Evolutionary conservation across 2,797 vertebrate species (phyloP), one percentile per base, ranked within the genome.

Genomic region (Lithobates pipiens): DNA sequence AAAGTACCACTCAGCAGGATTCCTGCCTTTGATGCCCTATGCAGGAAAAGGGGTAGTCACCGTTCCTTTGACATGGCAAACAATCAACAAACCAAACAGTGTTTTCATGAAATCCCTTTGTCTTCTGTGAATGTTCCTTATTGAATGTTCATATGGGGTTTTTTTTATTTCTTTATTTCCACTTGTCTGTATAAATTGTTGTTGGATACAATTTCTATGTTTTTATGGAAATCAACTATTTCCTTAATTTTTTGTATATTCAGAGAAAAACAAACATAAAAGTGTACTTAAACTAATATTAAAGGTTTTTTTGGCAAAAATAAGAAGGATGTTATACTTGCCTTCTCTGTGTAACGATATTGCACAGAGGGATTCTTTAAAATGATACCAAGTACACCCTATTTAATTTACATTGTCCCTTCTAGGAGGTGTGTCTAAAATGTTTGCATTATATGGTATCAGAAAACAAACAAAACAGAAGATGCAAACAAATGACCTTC

Each of bases 91-190:
- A 50, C 25, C 75, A 39, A 39, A 39, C 39, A 90, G 91, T 63
- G 9, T 39, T 39, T 39, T 39, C 36, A 39, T 46, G 89, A 90
- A 89, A 89, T 93, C 91, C 89, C 89, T 89, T 92, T 93, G 92
- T 90, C 91, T 93, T 94, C 95, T 93, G 93, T 95, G 94, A 96
- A 95, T 96, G 93, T 95, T 32, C 96, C 96, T 96, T 96, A 96
- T 96, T 96, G 95, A 95, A 96, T 95, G 95, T 94, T 92, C 54
- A 90, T 95, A 91, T 93, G 92, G 34, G 34, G 95, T 95, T 94
- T 92, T 94, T 93, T 89, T 90, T 90, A 63, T 29, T 29, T 29
- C 29, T 29, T 29, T n/a, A 69, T 39, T 77, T 76, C 46, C 76
- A 82, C 88, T 69, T 32, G 76, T 89, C 90, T 94, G 90, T 96